Base-by-base conservation (phyloP, 2,113 vertebrate species). In the Mirza zaza region DNA sequence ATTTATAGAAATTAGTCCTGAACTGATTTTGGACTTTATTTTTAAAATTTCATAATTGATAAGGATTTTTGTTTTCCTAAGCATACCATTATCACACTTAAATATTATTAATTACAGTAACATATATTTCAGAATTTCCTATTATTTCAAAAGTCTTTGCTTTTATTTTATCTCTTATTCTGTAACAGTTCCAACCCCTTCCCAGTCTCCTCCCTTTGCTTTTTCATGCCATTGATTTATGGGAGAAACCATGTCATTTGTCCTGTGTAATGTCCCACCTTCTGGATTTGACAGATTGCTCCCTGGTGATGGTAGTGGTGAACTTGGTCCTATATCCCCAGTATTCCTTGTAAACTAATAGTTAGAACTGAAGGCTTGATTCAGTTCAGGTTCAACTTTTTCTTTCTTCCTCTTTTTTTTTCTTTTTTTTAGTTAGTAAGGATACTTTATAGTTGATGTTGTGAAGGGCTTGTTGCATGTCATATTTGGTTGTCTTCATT, bases 41-140 rank as follows among this genome's bases (percentile, higher is more conserved):
- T 73, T 81, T 2, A 6, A 65, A 50, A 7, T 59, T 68, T 59
- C 68, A 4, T 70, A 63, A 57, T 15, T 85, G 34, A 52, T 94
- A 75, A 85, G 14, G 36, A 32, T 48, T 94, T 95, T 97, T 61
- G 23, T 96, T 91, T 91, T 50, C 27, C 17, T 90, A 70, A 67
- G 79, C 21, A 87, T 67, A n/a, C 29, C 57, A 84, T 88, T 76
- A 67, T 36, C 55, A 75, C 48, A 67, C 18, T 73, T 81, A 84
- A 87, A 76, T 75, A 39, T 36, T 36, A 42, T 45, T 73, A 93
- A 83, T 90, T 86, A 6, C 8, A 87, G 9, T 76, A 87, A 59
- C 4, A 14, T 39, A n/a, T 83, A 86, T 83, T 67, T 93, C 18
- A 75, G 0, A 48, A 65, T 89, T 93, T 85, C 45, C 8, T 12